A percentile compares a stretch with the other conserved stretches of the same genome.
phyloP scores from a whole-genome alignment of 2,888 invertebrate species.

The Hymenopus coronatus region DNA sequence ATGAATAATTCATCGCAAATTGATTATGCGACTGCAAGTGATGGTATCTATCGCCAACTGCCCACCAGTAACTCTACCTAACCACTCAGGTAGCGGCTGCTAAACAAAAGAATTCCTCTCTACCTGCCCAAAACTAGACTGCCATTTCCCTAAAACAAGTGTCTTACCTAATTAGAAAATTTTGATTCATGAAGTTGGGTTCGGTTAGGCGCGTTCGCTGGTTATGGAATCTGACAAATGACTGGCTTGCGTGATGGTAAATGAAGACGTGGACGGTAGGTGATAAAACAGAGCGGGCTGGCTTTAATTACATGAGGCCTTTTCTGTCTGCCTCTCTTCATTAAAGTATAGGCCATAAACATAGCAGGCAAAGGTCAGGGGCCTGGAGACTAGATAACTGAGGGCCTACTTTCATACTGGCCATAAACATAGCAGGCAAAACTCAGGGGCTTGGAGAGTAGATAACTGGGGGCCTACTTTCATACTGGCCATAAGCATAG shows the following conservation, averaged over 20 bases:
- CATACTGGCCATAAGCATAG: not conserved
- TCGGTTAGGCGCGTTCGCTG: not conserved
- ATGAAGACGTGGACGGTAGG: constrained; percentile 30
- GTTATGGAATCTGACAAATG: constrained; percentile 35
- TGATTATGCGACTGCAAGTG: constrained; percentile 4
- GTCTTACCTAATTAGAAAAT: not conserved
- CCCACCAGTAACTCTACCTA: not conserved
- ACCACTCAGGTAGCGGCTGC: not conserved
- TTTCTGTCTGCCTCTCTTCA: not conserved
- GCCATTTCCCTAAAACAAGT: not conserved
- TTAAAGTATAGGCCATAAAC: not conserved
- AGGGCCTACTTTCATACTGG: not conserved
- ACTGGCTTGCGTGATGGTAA: constrained; percentile 31
- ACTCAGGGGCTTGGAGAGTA: not conserved
- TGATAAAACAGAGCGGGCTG: not conserved
- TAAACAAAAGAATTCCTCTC: not conserved
- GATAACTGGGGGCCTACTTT: not conserved
- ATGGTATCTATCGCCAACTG: not conserved
- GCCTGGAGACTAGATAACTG: not conserved
- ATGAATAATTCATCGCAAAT: constrained; percentile 20
- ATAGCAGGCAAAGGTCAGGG: not conserved
- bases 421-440: not conserved
- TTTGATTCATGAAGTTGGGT: not conserved
- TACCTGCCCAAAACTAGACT: not conserved
- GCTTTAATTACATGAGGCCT: constrained; percentile 28